Conservation (phyloP, 2,113 vertebrate species). For the Madoqua kirkii region DNA sequence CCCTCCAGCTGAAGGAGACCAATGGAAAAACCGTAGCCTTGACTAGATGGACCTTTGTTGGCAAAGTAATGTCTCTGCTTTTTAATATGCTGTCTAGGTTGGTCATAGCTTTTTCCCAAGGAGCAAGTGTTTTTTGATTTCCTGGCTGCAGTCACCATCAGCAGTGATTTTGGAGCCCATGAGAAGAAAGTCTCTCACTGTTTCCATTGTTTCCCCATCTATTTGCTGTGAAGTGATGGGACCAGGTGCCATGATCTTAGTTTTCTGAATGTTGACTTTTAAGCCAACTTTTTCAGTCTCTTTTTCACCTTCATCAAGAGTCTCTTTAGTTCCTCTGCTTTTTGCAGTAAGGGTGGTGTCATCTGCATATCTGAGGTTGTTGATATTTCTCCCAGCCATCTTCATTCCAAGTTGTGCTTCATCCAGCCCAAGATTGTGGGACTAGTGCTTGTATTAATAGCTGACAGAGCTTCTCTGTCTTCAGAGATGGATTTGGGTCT, state of each 20-base stretch:
- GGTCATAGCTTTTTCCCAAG: background rate
- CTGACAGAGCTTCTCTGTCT: background rate
- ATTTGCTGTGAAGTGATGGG: background rate
- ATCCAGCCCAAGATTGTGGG: background rate
- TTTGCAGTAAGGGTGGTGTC: background rate
- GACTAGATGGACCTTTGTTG: background rate
- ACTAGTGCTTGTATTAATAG: background rate
- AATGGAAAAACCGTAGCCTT: background rate
- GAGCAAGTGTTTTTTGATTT: background rate
- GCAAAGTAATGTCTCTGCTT: background rate
- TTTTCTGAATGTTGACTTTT: background rate
- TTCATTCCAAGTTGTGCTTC: background rate
- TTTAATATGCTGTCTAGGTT: background rate
- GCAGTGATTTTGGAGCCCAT: background rate
- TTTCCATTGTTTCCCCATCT: background rate
- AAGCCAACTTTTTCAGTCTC: background rate
- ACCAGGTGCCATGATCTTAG: background rate
- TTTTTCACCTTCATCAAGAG: background rate
- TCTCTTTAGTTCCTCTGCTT: background rate
- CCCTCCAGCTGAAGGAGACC: slow-evolving; percentile 75
- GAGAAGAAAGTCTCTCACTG: background rate
- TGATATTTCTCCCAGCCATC: background rate
- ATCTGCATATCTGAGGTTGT: background rate
- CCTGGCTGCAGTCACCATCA: background rate
- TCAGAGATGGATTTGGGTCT: background rate